Conservation (phyloP, 2,113 vertebrate genomes). For the Origma solitaria region DNA sequence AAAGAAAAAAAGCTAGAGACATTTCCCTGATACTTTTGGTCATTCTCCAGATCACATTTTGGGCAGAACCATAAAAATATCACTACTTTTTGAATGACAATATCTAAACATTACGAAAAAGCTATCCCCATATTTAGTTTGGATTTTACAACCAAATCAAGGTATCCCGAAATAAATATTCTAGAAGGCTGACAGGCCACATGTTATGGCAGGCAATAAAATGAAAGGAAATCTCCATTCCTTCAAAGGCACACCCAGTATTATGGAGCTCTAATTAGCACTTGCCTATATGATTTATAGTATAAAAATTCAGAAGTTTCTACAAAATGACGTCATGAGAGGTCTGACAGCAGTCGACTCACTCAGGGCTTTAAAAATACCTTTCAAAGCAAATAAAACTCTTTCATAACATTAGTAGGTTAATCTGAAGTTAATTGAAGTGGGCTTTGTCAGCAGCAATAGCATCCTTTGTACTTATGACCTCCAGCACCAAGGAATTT, state of each 20-base stretch:
- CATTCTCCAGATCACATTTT: background rate
- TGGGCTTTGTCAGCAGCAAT: slow-evolving; percentile 22
- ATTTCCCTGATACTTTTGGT: background rate
- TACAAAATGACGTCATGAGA: background rate
- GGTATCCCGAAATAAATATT: background rate
- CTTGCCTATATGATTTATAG: background rate
- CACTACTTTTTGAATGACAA: background rate
- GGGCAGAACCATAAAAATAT: background rate
- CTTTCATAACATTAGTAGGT: background rate
- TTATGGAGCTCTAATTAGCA: background rate
- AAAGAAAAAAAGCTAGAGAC: background rate
- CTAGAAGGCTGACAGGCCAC: background rate
- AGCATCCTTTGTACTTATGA: background rate
- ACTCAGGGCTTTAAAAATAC: background rate
- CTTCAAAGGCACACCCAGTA: background rate
- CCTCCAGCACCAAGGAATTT: background rate
- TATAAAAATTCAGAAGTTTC: background rate
- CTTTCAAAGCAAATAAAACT: background rate
- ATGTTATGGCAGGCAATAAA: background rate
- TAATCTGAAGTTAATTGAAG: slow-evolving; percentile 41
- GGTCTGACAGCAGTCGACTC: background rate
- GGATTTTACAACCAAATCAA: background rate
- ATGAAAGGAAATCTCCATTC: background rate
- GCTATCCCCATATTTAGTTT: background rate
- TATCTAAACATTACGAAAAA: background rate